Conservation (phyloP, 2,113 vertebrate genomes). For the Orycteropus afer region DNA sequence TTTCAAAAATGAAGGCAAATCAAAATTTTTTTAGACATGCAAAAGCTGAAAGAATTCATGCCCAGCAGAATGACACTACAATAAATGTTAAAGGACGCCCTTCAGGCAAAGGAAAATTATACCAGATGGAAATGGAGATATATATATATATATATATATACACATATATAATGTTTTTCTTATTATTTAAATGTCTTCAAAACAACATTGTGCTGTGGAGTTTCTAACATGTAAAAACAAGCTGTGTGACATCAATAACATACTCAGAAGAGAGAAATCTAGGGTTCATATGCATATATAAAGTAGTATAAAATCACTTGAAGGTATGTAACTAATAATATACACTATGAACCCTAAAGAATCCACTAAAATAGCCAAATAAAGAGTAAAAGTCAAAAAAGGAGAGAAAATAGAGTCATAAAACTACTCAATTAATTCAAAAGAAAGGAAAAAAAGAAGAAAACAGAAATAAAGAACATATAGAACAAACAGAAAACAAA, state of each 20-base stretch:
- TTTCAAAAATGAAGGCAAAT: conserved; percentile 2
- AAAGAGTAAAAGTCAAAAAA: not conserved
- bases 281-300: not conserved
- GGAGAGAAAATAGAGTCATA: not conserved
- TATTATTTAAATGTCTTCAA: not conserved
- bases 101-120: not conserved
- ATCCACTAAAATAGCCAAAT: conserved; percentile 18
- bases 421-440: too few relatives aligned
- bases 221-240: not conserved
- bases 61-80: not conserved
- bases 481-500: too few relatives aligned
- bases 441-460: too few relatives aligned
- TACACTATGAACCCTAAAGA: not conserved
- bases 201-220: not conserved
- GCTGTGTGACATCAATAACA: not conserved
- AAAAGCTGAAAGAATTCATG: not conserved
- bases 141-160: not conserved
- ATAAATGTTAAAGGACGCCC: not conserved
- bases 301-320: not conserved
- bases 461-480: too few relatives aligned
- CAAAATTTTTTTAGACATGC: not conserved
- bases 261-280: not conserved
- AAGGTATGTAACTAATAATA: not conserved
- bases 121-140: not conserved
- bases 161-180: not conserved